Evolutionary conservation across 1,140 invertebrate species (phyloP).

Genomic region (Oryzaephilus surinamensis): DNA sequence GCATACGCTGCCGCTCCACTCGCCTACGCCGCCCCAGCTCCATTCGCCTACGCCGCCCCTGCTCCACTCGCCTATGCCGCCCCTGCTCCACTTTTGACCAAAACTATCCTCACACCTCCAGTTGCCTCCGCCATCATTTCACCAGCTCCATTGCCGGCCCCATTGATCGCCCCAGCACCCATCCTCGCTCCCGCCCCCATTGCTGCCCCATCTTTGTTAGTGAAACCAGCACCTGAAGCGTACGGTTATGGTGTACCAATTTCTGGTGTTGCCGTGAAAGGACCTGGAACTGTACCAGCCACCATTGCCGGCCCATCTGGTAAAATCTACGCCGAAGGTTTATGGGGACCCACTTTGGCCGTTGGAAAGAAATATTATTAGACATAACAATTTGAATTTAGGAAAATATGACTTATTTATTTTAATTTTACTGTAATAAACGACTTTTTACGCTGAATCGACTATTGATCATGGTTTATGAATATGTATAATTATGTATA

Average conservation of each 20-base stretch:
- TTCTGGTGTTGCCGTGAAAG: constrained; percentile 10
- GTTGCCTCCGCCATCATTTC: constrained; percentile 3
- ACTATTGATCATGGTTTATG: too few species aligned
- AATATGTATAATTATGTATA: too few species aligned
- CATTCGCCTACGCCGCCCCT: not conserved
- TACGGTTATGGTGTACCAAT: constrained; percentile 6
- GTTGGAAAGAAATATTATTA: too few species aligned
- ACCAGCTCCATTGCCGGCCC: too few species aligned
- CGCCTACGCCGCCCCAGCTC: not conserved
- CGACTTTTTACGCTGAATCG: too few species aligned
- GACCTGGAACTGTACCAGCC: constrained; percentile 13
- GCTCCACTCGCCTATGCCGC: constrained; percentile 1
- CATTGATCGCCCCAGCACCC: constrained; percentile 11
- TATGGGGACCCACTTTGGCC: constrained; percentile 12
- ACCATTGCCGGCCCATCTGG: constrained; percentile 11
- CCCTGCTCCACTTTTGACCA: not conserved
- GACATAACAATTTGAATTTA: too few species aligned
- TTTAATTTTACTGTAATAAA: too few species aligned
- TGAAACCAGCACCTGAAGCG: constrained; percentile 9
- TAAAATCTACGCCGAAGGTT: constrained; percentile 10
- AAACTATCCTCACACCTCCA: not conserved
- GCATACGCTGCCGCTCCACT: too few species aligned
- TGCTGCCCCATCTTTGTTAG: constrained; percentile 1
- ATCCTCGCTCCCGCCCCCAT: constrained; percentile 10
- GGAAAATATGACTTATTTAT: too few species aligned